A percentile compares a stretch with the other conserved stretches of the same genome.
Conservation (phyloP, 2,113 vertebrate genomes). For the Cairina moschata region DNA sequence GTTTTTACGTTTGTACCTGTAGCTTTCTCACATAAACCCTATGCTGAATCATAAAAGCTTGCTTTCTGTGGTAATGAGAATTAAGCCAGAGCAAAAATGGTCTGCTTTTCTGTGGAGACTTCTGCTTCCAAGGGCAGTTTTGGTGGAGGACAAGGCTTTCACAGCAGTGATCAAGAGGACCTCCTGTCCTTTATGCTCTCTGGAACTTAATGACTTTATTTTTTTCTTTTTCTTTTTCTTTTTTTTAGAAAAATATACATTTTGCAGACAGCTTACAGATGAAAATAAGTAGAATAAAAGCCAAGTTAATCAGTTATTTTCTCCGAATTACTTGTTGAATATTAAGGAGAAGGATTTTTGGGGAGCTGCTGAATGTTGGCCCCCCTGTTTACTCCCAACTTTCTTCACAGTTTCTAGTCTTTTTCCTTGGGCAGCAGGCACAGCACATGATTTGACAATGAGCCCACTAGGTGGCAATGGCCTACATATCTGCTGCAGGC, state of each 20-base stretch:
- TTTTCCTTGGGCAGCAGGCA: neutral
- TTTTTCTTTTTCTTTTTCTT: neutral
- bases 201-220: neutral
- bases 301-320: neutral
- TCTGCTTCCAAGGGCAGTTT: neutral
- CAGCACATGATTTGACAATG: neutral
- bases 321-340: neutral
- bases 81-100: neutral
- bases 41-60: neutral
- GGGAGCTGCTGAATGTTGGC: neutral
- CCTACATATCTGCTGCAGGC: neutral
- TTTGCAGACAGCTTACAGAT: neutral
- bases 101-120: neutral
- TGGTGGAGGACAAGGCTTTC: neutral
- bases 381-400: neutral
- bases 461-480: neutral
- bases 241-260: neutral
- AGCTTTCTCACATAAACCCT: neutral
- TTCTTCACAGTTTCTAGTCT: neutral
- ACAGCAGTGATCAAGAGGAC: neutral
- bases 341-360: neutral
- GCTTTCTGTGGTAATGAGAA: neutral
- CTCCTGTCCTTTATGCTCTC: neutral
- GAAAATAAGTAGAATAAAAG: neutral
- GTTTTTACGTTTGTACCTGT: neutral